Conservation (phyloP, 2,888 invertebrate species). For the Agrilus mali region DNA sequence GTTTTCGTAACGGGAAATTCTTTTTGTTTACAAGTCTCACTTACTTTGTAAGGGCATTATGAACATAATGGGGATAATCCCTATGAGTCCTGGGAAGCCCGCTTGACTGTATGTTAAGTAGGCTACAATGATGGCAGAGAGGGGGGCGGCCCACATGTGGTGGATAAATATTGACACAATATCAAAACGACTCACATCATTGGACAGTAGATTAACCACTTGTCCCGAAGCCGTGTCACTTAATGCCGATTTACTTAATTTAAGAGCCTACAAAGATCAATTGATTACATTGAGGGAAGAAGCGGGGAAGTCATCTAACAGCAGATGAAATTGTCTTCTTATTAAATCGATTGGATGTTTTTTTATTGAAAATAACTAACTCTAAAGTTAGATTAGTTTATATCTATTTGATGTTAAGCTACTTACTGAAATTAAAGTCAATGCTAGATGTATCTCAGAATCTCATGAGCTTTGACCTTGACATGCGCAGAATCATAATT, state of each 20-base stretch:
- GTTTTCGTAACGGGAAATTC: no score
- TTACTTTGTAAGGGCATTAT: slow-evolving; percentile 75
- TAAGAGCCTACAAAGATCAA: slow-evolving; percentile 47
- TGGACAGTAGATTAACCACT: slow-evolving; percentile 84
- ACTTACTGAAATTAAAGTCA: no score
- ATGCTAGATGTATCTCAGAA: no score
- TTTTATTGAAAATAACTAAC: neutral
- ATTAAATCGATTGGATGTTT: neutral
- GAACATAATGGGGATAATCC: slow-evolving; percentile 63
- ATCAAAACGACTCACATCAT: slow-evolving; percentile 89
- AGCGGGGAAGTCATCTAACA: neutral
- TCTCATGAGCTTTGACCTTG: no score
- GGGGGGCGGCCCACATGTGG: slow-evolving; percentile 78
- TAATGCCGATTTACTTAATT: slow-evolving; percentile 55
- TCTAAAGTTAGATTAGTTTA: no score
- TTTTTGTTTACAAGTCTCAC: slow-evolving; percentile 13
- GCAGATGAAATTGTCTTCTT: neutral
- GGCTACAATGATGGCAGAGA: slow-evolving; percentile 52
- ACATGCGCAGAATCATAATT: no score
- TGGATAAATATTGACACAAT: slow-evolving; percentile 71
- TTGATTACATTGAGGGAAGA: slow-evolving; percentile 2
- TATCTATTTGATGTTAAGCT: no score
- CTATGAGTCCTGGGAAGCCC: slow-evolving; percentile 61
- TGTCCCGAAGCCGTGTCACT: slow-evolving; percentile 74
- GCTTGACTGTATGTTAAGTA: slow-evolving; percentile 67